These are phyloP conservation scores for Drosophila paulistorum DNA, from an alignment of 1,140 invertebrate genomes.

Conservation along the genomic window DNA sequence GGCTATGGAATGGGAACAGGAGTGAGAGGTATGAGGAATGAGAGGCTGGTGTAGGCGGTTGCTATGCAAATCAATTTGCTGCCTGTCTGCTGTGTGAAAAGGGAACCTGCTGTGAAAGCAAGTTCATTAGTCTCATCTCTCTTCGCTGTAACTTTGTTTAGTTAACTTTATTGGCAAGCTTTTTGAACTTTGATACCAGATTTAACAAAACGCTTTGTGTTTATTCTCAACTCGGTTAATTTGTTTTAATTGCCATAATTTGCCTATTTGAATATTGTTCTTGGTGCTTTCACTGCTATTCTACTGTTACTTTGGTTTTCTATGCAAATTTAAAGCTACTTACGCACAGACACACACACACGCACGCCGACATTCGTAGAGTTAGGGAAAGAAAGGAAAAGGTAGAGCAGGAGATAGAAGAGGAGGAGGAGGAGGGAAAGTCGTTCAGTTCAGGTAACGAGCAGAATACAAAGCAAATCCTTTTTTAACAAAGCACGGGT, in stretches of 20 bases:
- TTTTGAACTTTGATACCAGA: constrained; percentile 72
- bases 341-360: constrained; percentile 27
- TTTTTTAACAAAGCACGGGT: constrained; percentile 65
- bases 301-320: constrained; percentile 43
- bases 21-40: background rate
- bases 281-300: background rate
- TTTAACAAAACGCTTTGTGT: constrained; percentile 46
- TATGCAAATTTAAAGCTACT: constrained; percentile 75
- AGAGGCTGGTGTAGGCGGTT: constrained; percentile 40
- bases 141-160: constrained; percentile 54
- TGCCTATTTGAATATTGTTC: constrained; percentile 13
- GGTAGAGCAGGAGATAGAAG: background rate
- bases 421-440: background rate
- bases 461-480: constrained; percentile 67
- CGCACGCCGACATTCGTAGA: too few relatives aligned
- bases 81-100: constrained; percentile 22
- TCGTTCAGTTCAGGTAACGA: constrained; percentile 48
- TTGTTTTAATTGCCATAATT: constrained; percentile 64
- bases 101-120: constrained; percentile 29
- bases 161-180: constrained; percentile 68
- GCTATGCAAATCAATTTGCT: constrained; percentile 77
- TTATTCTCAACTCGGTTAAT: constrained; percentile 45
- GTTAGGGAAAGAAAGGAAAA: too few relatives aligned
- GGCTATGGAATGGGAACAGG: constrained; percentile 5
- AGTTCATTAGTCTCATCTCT: constrained; percentile 67